A percentile compares a stretch with the other conserved stretches of the same genome.
Evolutionary conservation across 2,888 invertebrate genomes (phyloP).

Genomic region (Calameuta idolon): DNA sequence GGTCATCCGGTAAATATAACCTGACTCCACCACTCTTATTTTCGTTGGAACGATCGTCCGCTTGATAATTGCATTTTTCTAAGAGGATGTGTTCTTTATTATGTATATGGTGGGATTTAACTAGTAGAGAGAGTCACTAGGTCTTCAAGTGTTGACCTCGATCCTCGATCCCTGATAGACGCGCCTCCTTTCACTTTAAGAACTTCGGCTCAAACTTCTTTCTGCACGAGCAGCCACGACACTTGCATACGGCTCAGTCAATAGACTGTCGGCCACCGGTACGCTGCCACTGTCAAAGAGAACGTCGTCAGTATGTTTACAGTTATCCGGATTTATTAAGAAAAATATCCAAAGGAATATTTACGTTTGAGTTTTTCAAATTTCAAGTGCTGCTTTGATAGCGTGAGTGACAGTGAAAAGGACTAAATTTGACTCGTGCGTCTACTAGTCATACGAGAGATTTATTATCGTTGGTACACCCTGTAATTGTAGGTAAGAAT

Average conservation of each 20-base stretch:
- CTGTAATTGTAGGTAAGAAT: background rate
- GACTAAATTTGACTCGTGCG: background rate
- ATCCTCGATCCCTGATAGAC: constrained; percentile 50
- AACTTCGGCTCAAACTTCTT: constrained; percentile 56
- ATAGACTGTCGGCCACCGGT: background rate
- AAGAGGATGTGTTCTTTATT: constrained; percentile 6
- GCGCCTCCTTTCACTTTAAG: constrained; percentile 62
- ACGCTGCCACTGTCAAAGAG: background rate
- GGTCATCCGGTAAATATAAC: constrained; percentile 24
- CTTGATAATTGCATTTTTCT: background rate
- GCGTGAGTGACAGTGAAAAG: background rate
- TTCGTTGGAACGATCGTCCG: constrained; percentile 26
- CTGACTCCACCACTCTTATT: constrained; percentile 40
- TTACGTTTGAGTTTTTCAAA: background rate
- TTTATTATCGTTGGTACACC: background rate
- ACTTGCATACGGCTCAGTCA: constrained; percentile 6
- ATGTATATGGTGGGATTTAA: constrained; percentile 7
- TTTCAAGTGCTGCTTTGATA: background rate
- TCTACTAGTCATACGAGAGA: background rate
- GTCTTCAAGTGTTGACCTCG: constrained; percentile 50
- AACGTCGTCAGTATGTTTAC: background rate
- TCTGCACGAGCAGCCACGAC: constrained; percentile 39
- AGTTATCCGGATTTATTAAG: background rate
- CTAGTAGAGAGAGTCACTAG: constrained; percentile 36
- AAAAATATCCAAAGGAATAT: background rate